These are phyloP conservation scores for Sebastes elongatus DNA, from an alignment of 2,797 vertebrate species.

Conservation along the genomic window DNA sequence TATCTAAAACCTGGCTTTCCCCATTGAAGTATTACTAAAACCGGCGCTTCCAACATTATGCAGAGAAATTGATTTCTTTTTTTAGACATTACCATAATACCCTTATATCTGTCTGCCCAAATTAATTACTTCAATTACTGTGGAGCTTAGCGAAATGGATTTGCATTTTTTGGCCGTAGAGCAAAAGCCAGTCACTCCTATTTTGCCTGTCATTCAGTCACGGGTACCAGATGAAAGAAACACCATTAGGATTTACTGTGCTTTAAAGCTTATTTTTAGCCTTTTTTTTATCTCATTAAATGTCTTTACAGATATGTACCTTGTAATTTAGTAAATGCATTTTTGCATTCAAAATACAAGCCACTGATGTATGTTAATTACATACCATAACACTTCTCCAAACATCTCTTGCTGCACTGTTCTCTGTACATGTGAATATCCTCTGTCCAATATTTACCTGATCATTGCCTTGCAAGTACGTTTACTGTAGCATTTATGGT, in stretches of 20 bases:
- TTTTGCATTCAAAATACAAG: background rate
- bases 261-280: background rate
- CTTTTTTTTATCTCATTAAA: background rate
- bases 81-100: conserved; percentile 44
- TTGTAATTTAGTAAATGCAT: background rate
- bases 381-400: background rate
- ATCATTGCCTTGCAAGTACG: background rate
- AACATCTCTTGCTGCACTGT: background rate
- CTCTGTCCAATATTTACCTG: background rate
- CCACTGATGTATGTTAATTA: background rate
- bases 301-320: background rate
- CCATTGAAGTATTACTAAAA: conserved; percentile 21
- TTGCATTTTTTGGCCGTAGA: conserved; percentile 28
- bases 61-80: conserved; percentile 35
- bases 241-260: background rate
- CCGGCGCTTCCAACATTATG: conserved; percentile 3
- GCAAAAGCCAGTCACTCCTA: conserved; percentile 11
- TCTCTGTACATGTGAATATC: background rate
- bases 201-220: background rate
- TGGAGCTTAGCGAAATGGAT: conserved; percentile 39
- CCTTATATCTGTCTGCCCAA: conserved; percentile 38
- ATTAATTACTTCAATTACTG: conserved; percentile 53
- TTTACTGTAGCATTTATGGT: background rate
- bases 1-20: conserved; percentile 23
- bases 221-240: background rate